phyloP scores from a whole-genome alignment of 1,140 invertebrate species.

The Drosophila sp. region DNA sequence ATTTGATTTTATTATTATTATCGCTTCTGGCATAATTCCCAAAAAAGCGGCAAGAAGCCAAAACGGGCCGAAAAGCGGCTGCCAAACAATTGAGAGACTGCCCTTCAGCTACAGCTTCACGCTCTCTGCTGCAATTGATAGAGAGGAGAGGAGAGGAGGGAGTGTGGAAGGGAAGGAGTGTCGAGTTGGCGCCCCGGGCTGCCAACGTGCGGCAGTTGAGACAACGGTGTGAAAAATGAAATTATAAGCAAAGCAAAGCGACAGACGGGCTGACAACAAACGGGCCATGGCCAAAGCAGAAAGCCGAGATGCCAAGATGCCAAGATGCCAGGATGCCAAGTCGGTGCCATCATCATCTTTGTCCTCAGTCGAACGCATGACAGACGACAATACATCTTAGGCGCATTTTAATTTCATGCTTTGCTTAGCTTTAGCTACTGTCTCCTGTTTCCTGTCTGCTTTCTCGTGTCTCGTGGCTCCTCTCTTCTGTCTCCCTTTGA shows the following conservation, averaged over 20 bases:
- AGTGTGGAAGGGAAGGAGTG: background rate
- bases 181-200: conserved; percentile 31
- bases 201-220: conserved; percentile 46
- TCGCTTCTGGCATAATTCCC: conserved; percentile 68
- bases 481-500: conserved; percentile 57
- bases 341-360: conserved; percentile 34
- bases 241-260: conserved; percentile 79
- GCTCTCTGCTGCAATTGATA: conserved; percentile 38
- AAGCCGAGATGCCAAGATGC: conserved; percentile 7
- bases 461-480: background rate
- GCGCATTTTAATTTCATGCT: conserved; percentile 84
- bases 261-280: conserved; percentile 33
- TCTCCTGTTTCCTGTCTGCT: background rate
- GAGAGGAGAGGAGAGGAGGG: conserved; percentile 28
- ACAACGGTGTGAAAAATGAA: conserved; percentile 80
- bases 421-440: conserved; percentile 57
- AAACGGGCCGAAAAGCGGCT: conserved; percentile 12
- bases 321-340: too few species aligned
- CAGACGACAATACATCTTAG: conserved; percentile 80
- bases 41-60: conserved; percentile 64
- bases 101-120: conserved; percentile 51
- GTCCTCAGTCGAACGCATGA: conserved; percentile 53
- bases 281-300: conserved; percentile 6
- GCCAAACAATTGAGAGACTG: conserved; percentile 36
- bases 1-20: conserved; percentile 79